A percentile compares a stretch with the other conserved stretches of the same genome.
Evolutionary conservation across 2,888 invertebrate genomes (phyloP).

Genomic region (Electrophaes corylata): DNA sequence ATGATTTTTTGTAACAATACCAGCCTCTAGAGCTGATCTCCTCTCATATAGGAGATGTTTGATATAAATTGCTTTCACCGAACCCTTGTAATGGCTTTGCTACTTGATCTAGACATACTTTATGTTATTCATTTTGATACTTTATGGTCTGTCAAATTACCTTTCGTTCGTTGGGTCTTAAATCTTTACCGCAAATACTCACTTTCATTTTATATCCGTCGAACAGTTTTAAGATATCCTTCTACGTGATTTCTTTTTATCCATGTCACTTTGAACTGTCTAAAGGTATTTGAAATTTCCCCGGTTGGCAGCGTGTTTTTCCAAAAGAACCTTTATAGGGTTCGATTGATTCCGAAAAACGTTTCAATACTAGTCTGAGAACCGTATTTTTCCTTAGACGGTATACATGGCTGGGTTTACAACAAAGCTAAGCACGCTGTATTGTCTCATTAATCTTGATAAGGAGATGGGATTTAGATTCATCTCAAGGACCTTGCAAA

Average conservation of each 20-base stretch:
- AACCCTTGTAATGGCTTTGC: constrained; percentile 21
- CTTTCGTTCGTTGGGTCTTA: not conserved
- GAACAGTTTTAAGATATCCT: constrained; percentile 23
- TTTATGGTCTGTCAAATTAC: not conserved
- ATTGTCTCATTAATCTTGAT: constrained; percentile 69
- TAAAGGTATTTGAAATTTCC: constrained; percentile 11
- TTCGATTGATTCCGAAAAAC: constrained; percentile 14
- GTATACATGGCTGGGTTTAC: not conserved
- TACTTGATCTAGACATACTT: constrained; percentile 2
- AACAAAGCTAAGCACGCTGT: constrained; percentile 18
- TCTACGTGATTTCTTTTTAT: constrained; percentile 30
- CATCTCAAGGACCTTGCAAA: constrained; percentile 64
- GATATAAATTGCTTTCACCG: constrained; percentile 16
- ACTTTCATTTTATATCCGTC: constrained; percentile 2
- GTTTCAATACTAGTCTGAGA: not conserved
- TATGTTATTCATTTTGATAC: not conserved
- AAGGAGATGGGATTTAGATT: constrained; percentile 63
- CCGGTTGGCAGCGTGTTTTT: constrained; percentile 1
- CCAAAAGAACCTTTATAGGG: constrained; percentile 17
- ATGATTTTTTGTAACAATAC: not conserved
- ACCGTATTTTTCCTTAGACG: not conserved
- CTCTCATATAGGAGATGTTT: constrained; percentile 8
- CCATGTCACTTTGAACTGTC: constrained; percentile 10
- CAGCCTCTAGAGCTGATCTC: constrained; percentile 33
- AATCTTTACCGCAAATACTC: not conserved